A percentile compares a stretch with the other conserved stretches of the same genome.
Conservation (phyloP, 1,140 invertebrate genomes). For the Plectrocnemia conspersa region DNA sequence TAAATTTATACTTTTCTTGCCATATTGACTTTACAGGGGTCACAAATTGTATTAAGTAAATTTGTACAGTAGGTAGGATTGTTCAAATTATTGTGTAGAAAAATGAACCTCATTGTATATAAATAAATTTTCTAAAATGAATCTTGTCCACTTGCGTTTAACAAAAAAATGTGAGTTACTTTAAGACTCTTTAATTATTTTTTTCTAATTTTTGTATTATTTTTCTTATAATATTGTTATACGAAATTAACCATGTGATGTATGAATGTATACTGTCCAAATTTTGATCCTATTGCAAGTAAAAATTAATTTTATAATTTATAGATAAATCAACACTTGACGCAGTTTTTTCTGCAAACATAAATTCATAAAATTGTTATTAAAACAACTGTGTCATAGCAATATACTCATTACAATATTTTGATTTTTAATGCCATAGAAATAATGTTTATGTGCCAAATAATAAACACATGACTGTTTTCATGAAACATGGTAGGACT, state of each 20-base stretch:
- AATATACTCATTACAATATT: too few relatives aligned
- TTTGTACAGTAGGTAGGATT: slow-evolving; percentile 33
- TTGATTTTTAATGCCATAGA: slow-evolving; percentile 49
- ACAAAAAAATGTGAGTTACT: not conserved
- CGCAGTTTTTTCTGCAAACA: too few relatives aligned
- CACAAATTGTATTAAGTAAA: slow-evolving; percentile 4
- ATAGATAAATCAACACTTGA: slow-evolving; percentile 3
- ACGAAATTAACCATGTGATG: slow-evolving; percentile 21
- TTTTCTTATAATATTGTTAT: not conserved
- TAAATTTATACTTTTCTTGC: slow-evolving; percentile 43
- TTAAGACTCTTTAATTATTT: not conserved
- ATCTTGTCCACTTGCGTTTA: not conserved
- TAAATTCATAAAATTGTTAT: too few relatives aligned
- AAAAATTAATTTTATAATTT: not conserved
- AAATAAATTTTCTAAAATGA: slow-evolving; percentile 16
- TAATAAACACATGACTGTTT: slow-evolving; percentile 41
- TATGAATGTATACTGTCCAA: not conserved
- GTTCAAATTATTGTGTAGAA: slow-evolving; percentile 28
- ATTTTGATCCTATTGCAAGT: not conserved
- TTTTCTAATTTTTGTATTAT: slow-evolving; percentile 9
- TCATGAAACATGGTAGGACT: slow-evolving; percentile 49
- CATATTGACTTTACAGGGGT: slow-evolving; percentile 40
- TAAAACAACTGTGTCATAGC: too few relatives aligned
- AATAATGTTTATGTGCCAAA: slow-evolving; percentile 50
- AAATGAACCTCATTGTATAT: slow-evolving; percentile 44